Base-by-base conservation (phyloP, 2,888 invertebrate species). In the Callimorpha dominula region DNA sequence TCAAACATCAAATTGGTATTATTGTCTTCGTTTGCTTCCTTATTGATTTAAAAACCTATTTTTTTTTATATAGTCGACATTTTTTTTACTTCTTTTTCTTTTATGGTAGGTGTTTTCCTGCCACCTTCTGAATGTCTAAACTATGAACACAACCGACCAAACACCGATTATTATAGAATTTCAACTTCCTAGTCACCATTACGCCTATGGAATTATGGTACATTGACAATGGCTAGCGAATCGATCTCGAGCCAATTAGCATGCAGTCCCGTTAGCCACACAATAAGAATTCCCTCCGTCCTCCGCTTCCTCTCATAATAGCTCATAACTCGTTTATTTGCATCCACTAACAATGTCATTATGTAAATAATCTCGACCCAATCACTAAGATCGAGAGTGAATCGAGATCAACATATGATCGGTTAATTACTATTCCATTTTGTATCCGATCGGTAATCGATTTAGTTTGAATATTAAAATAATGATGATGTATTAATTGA, bases 321-420 rank as follows among this genome's bases (percentile, higher is more conserved):
- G 77, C 75, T 74, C 78, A 80, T 85, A 79, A 85, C 87, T 90
- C 85, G 88, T 89, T 88, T 90, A 90, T 92, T 90, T 89, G 91
- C 92, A 91, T 92, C 86, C 83, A 88, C 89, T 92, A 93, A 94
- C 94, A 93, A 94, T 92, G 88, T 91, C 90, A 92, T 93, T 94
- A 94, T 93, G 94, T 89, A 91, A 91, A 93, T 92, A 82, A 72
- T 75, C 76, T 73, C 79, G 78, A 50, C 62, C 68, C 68, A 52
- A 81, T 75, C 87, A 78, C 85, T 83, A 90, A 90, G 85, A 93
- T 86, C 89, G 91, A 93, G 89, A 93, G 92, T 93, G 91, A 87
- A 86, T 84, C 87, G 86, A 88, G 89, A 90, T 86, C 85, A 87
- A 89, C 85, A 84, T 85, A 87, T 88, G 90, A 91, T 90, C 89